Base-by-base conservation (phyloP, 2,888 invertebrate genomes). In the Hypolimnas misippus region DNA sequence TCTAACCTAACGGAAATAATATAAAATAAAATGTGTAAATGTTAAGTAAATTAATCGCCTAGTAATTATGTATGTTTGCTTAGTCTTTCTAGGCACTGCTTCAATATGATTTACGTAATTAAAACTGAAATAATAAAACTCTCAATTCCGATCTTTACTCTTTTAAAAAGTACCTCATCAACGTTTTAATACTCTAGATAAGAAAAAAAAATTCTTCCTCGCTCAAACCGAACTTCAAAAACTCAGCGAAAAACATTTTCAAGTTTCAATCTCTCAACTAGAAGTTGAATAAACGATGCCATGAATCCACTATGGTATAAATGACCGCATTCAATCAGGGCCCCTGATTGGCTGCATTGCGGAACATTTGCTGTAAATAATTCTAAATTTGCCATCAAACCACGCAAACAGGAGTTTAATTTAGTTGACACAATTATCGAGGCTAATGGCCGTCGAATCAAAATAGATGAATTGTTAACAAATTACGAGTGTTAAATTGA, bases 351-450 rank as follows among this genome's bases (percentile, higher is more conserved):
- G 33, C 46, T 44, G 29, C 51, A 44, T 16, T 62, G 57, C 62
- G 55, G 31, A 40, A 44, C 31, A 17, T 40, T 31, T 25, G 35
- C 42, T 35, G 66, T 58, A 58, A 62, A 65, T 58, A 63, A 63
- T 57, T 66, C 63, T 63, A 66, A 63, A 63, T 63, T 57, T 38
- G 35, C 54, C 54, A 50, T 51, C 52, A 29, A 49, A 49, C 29
- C 49, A 25, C 31, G 35, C 60, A 63, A 66, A 66, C 60, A 66
- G 38, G 35, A 50, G 40, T 60, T 35, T 63, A 57, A 63, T 60
- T 66, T 66, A 66, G 63, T 66, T 66, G 60, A 57, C 66, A 57
- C 57, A 66, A 63, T 66, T 66, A 65, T 60, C 50, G 19, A 29
- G 25, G 64, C 57, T 62, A 66, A 64, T 62, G 56, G 54, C 25